These are phyloP conservation scores for Homarus americanus DNA, from an alignment of 1,140 invertebrate species.

Conservation along the genomic window DNA sequence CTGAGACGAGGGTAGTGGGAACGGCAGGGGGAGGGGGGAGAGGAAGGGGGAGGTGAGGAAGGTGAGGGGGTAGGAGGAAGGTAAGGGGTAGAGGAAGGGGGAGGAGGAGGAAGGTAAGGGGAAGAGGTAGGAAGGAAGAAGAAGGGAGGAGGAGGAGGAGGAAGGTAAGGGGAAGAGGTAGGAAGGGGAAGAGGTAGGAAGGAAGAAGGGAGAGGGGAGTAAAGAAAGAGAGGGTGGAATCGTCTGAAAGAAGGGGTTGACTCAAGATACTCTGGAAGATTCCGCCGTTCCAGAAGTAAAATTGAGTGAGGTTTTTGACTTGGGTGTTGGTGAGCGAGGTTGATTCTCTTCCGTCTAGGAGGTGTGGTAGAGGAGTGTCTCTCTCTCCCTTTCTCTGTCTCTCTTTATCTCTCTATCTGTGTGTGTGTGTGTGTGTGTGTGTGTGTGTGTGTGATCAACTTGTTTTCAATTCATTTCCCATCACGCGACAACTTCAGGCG, in stretches of 20 bases:
- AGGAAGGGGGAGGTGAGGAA: conserved; percentile 5
- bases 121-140: too few species aligned
- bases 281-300: neutral
- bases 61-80: neutral
- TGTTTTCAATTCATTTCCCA: too few species aligned
- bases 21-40: neutral
- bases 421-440: conserved; percentile 2
- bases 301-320: neutral
- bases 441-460: neutral
- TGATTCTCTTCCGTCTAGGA: too few species aligned
- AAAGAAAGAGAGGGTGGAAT: too few species aligned
- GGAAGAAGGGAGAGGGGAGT: too few species aligned
- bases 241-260: neutral
- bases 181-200: neutral
- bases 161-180: neutral
- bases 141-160: neutral
- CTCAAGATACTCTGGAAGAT: neutral
- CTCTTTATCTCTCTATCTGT: neutral
- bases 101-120: neutral
- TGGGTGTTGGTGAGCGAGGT: neutral
- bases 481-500: too few species aligned
- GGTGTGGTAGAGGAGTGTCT: too few species aligned
- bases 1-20: conserved; percentile 30
- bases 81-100: neutral
- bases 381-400: too few species aligned